Evolutionary conservation across 2,888 invertebrate species (phyloP).

Genomic region (Stenodema calcarata): DNA sequence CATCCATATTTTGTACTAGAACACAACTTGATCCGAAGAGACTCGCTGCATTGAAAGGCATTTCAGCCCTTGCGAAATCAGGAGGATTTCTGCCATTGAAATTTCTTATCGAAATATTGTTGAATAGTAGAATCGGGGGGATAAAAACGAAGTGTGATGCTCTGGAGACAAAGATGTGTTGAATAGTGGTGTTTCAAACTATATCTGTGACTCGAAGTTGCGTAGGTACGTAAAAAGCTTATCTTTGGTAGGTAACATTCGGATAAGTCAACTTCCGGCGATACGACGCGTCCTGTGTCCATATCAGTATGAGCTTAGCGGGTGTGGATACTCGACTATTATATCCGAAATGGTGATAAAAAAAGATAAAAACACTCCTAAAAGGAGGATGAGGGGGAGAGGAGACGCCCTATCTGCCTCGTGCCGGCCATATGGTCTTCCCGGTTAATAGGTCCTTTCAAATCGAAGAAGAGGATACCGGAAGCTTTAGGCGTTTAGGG

Average conservation of each 20-base stretch:
- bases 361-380: background rate
- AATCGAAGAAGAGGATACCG: background rate
- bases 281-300: background rate
- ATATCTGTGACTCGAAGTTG: background rate
- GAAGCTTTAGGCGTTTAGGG: background rate
- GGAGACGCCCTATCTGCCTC: background rate
- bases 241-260: background rate
- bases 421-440: slow-evolving; percentile 2
- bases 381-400: background rate
- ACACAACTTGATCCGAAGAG: too few species aligned
- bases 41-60: too few species aligned
- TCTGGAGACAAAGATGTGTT: too few species aligned
- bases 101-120: too few species aligned
- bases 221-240: background rate
- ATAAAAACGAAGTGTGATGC: too few species aligned
- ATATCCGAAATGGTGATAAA: background rate
- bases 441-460: background rate
- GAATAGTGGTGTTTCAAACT: too few species aligned
- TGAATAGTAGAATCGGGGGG: too few species aligned
- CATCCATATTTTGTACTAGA: too few species aligned
- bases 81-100: too few species aligned
- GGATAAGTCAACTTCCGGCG: background rate
- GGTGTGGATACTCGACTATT: background rate
- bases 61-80: too few species aligned
- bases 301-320: background rate